These are phyloP conservation scores for Zophobas morio DNA, from an alignment of 1,140 invertebrate genomes.

Conservation along the genomic window DNA sequence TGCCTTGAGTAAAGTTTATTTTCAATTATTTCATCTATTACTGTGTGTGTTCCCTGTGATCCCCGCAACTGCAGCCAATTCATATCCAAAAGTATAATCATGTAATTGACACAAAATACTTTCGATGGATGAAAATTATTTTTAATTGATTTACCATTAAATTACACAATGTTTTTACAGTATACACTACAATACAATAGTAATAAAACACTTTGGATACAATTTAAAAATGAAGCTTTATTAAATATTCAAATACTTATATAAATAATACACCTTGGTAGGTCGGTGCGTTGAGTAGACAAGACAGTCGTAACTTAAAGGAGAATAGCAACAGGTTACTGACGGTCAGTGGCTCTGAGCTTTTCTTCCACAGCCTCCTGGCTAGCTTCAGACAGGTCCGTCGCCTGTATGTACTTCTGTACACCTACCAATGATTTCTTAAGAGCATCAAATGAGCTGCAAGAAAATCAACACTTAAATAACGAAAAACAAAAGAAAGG, in stretches of 20 bases:
- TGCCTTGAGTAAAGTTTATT: constrained; percentile 15
- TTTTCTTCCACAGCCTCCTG: constrained; percentile 94
- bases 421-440: constrained; percentile 96
- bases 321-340: constrained; percentile 72
- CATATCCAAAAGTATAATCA: no score
- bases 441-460: constrained; percentile 93
- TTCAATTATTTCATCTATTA: not conserved
- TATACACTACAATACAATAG: constrained; percentile 48
- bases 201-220: constrained; percentile 53
- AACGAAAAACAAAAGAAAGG: not conserved
- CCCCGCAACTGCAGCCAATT: no score
- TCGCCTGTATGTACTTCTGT: constrained; percentile 97
- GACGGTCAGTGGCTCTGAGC: constrained; percentile 91
- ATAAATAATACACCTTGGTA: constrained; percentile 65
- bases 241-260: constrained; percentile 68
- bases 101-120: constrained; percentile 27
- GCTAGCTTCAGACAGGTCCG: constrained; percentile 91
- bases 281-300: constrained; percentile 62
- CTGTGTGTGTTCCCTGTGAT: not conserved
- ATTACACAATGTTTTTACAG: constrained; percentile 49
- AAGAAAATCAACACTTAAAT: constrained; percentile 49
- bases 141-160: constrained; percentile 47
- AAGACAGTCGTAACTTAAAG: constrained; percentile 61
- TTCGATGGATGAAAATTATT: constrained; percentile 28
- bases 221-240: constrained; percentile 68